phyloP scores from a whole-genome alignment of 2,113 vertebrate species.

The human region GRCh38 chr21:16369001-16369500 shows the following conservation, averaged over 20 bases:
- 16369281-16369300: no score
- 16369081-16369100: neutral
- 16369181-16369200: neutral
- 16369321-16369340: no score
- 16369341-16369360: no score
- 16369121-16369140: neutral
- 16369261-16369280: no score
- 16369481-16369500: no score
- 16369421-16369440: no score
- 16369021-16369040: neutral
- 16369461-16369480: no score
- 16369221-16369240: neutral
- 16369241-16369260: no score
- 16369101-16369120: neutral
- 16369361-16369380: no score
- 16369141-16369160: neutral
- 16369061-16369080: neutral
- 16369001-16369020: neutral
- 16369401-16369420: rapidly evolving
- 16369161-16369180: neutral
- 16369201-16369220: constrained; percentile 3
- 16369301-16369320: no score
- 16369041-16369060: neutral
- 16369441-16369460: no score
- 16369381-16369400: no score